Conservation (phyloP, 2,113 vertebrate genomes). For the Apteryx owenii region DNA sequence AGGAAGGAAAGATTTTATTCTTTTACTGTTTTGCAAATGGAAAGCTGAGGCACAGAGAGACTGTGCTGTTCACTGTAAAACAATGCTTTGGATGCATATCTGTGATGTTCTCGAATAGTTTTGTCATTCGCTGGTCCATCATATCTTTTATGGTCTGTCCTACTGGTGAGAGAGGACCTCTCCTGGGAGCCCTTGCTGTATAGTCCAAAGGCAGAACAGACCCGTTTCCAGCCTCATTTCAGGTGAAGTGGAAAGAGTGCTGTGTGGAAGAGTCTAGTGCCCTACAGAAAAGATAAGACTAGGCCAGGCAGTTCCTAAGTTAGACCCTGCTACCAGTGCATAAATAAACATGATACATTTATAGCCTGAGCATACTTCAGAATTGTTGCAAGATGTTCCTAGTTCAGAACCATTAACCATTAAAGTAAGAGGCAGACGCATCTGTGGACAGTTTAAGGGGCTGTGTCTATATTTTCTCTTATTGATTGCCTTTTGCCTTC, state of each 20-base stretch:
- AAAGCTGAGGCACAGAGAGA: background rate
- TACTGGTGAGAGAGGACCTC: background rate
- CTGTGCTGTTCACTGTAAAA: fast-evolving
- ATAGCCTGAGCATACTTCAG: background rate
- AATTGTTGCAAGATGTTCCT: slow-evolving; percentile 20
- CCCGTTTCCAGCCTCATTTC: background rate
- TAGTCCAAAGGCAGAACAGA: background rate
- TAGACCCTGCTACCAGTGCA: background rate
- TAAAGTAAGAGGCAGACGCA: slow-evolving; percentile 19
- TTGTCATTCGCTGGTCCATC: fast-evolving
- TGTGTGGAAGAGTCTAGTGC: background rate
- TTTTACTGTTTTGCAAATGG: background rate
- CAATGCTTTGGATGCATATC: background rate
- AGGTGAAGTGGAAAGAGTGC: background rate
- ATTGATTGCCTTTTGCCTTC: slow-evolving; percentile 26
- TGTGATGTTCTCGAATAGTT: background rate
- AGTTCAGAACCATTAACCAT: slow-evolving; percentile 11
- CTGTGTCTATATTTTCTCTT: slow-evolving; percentile 20
- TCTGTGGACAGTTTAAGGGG: background rate
- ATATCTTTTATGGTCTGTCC: background rate
- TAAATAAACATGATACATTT: slow-evolving; percentile 9
- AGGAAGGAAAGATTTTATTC: background rate
- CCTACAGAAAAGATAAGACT: background rate
- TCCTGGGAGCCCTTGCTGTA: background rate
- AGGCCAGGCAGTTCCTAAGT: background rate